Evolutionary conservation across 2,113 vertebrate genomes (phyloP).

Genomic region (Indicator indicator): DNA sequence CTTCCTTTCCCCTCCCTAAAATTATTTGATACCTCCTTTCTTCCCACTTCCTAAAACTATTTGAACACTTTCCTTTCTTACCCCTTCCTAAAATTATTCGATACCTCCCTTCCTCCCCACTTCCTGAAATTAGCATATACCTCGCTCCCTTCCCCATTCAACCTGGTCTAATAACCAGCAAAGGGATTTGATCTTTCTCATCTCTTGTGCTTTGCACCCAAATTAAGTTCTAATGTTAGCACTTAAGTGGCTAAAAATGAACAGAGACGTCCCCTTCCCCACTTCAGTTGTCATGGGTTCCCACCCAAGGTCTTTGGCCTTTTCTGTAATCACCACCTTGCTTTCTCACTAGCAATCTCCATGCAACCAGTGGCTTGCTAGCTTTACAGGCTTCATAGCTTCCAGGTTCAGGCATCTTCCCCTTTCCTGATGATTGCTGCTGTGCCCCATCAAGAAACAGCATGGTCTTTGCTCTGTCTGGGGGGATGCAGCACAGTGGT

Average conservation of each 20-base stretch:
- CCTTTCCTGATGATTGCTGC: not conserved
- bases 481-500: not conserved
- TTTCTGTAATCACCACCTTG: not conserved
- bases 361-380: not conserved
- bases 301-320: not conserved
- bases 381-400: not conserved
- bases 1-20: not conserved
- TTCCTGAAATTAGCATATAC: not conserved
- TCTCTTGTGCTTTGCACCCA: not conserved
- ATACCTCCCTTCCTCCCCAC: no score
- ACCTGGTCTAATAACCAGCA: not conserved
- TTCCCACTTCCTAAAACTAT: no score
- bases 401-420: not conserved
- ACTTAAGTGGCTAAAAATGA: not conserved
- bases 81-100: no score
- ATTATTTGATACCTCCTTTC: no score
- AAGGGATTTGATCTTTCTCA: not conserved
- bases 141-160: not conserved
- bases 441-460: not conserved
- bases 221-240: not conserved
- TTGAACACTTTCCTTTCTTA: no score
- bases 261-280: not conserved
- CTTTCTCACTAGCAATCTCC: not conserved
- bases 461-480: rapidly evolving
- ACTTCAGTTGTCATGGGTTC: not conserved